phyloP scores from a whole-genome alignment of 1,140 invertebrate genomes.

The Cataglyphis hispanica region DNA sequence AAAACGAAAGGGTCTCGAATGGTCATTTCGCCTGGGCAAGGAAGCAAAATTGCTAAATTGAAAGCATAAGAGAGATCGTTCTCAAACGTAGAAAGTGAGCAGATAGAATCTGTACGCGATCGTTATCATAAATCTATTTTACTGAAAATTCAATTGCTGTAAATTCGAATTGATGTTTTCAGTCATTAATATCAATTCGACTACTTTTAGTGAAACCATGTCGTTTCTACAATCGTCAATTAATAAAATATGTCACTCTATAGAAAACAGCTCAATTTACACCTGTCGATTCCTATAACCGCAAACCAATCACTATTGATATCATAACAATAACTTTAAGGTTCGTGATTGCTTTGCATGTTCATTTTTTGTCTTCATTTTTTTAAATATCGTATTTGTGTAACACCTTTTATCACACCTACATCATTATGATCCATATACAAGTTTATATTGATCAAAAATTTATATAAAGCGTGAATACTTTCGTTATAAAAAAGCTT shows the following conservation, averaged over 20 bases:
- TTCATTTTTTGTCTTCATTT: constrained; percentile 16
- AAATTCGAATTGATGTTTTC: constrained; percentile 1
- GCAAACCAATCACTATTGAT: constrained; percentile 11
- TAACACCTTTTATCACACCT: not conserved
- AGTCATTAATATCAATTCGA: not conserved
- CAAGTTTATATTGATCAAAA: not conserved
- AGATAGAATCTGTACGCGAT: constrained; percentile 41
- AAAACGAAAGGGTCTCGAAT: constrained; percentile 58
- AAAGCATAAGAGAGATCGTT: constrained; percentile 60
- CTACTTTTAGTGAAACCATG: not conserved
- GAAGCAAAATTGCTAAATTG: constrained; percentile 68
- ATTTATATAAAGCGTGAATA: not conserved
- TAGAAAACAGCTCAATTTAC: constrained; percentile 25
- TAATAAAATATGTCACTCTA: not conserved
- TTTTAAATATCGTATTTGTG: not conserved
- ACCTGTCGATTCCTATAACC: constrained; percentile 7
- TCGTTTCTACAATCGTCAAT: not conserved
- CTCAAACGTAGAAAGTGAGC: constrained; percentile 23
- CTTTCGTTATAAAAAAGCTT: not conserved
- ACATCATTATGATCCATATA: not conserved
- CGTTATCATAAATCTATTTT: constrained; percentile 50
- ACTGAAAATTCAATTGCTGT: constrained; percentile 12
- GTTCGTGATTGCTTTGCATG: constrained; percentile 3
- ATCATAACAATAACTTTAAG: constrained; percentile 6
- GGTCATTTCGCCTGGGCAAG: constrained; percentile 57